Evolutionary conservation across 2,797 vertebrate species (phyloP).

Genomic region (Octomys mimax): DNA sequence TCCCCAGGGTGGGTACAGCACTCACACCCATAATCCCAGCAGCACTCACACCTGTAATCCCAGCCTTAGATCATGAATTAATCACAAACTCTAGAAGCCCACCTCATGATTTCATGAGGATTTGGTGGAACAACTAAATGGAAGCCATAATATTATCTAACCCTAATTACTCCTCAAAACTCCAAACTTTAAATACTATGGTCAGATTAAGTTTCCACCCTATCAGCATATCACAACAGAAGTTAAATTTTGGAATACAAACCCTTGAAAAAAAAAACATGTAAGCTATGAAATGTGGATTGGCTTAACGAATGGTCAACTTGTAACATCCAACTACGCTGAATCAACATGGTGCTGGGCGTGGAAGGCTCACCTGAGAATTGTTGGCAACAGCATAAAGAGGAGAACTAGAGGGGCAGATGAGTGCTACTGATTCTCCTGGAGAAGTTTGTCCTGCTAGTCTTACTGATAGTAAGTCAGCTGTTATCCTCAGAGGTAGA

Average conservation of each 20-base stretch:
- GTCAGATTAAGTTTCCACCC: neutral
- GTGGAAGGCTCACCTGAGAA: neutral
- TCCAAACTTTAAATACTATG: neutral
- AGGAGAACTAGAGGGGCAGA: neutral
- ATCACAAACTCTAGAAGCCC: no score
- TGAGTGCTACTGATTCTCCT: neutral
- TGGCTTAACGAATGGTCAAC: neutral
- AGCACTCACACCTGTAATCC: no score
- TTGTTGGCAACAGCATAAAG: neutral
- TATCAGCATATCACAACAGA: neutral
- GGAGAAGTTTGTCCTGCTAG: neutral
- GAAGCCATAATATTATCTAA: neutral
- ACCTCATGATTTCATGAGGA: no score
- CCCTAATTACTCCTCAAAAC: neutral
- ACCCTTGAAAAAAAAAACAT: neutral
- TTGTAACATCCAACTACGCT: neutral
- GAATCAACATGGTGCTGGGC: neutral
- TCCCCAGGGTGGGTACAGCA: no score
- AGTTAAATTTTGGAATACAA: neutral
- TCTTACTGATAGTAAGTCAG: neutral
- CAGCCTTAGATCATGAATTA: no score
- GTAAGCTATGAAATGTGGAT: neutral
- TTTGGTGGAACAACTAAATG: no score
- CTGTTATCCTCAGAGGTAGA: neutral
- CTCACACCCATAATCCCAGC: no score